Evolutionary conservation across 2,113 vertebrate species (phyloP), one percentile per base, ranked within the genome.

Genomic region (Clarias batrachus): DNA sequence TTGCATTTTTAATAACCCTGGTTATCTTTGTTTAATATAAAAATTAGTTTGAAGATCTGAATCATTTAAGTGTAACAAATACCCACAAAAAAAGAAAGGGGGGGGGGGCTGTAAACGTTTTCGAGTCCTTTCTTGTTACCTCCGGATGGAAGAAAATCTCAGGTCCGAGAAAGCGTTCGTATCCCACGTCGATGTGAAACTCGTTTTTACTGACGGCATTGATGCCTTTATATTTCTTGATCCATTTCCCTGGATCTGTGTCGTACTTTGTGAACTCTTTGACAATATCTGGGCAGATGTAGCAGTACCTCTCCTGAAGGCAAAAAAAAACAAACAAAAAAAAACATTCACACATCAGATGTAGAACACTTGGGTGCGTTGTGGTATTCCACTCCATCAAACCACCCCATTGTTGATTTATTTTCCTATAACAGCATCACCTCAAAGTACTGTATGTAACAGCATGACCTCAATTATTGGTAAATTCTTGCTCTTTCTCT

Each of bases 91-190:
- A 37, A 37, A 37, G 33, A 37, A 37, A 2, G 3, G 3, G 1
- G 30, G 30, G 16, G 1, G 4, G 10, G 11, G 19, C 2, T 2
- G 23, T 25, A 74, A 6, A 48, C 41, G 52, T 48, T 74, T 12
- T 9, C 14, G 27, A 16, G 13, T 0, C 23, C 62, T 63, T 63
- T 33, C 60, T 37, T 60, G 71, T 81, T 88, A 97, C 97, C 94
- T 98, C 97, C 30, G 97, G 97, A 91, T 97, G 96, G 92, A 98
- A 98, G 93, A 97, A 98, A 86, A 97, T 97, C 92, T 98, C 97
- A 10, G 97, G 97, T 68, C 97, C 97, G 86, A 98, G 92, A 91
- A 98, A 98, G 86, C 97, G 95, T 85, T 98, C 97, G 12, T 98
- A 98, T 86, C 97, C 97, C 83, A 98, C 96, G 85, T 98, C 97